These are phyloP conservation scores for Phlogophora meticulosa DNA, from an alignment of 2,888 invertebrate genomes.

Conservation along the genomic window DNA sequence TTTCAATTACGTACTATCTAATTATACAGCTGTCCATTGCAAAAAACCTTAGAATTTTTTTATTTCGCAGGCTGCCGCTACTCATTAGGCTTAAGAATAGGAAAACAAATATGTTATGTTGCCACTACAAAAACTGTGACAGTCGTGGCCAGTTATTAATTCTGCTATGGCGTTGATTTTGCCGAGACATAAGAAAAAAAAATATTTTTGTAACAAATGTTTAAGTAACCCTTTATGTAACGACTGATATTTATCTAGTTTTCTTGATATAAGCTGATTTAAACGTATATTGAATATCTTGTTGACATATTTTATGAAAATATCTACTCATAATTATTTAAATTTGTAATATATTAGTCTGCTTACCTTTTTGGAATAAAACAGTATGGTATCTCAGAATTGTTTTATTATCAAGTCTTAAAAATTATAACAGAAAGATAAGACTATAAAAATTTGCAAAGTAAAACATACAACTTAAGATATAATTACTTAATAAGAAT, in stretches of 20 bases:
- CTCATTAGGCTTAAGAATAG: too few species aligned
- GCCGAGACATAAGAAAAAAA: too few species aligned
- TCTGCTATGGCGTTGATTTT: too few species aligned
- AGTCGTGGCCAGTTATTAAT: not conserved
- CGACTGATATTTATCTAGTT: not conserved
- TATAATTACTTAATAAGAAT: not conserved
- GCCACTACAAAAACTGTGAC: too few species aligned
- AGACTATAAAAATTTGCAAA: not conserved
- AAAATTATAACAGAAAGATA: constrained; percentile 1
- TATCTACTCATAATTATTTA: too few species aligned
- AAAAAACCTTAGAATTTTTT: too few species aligned
- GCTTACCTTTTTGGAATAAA: constrained; percentile 15
- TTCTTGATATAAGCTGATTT: not conserved
- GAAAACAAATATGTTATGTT: too few species aligned
- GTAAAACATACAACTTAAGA: not conserved
- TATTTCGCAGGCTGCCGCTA: too few species aligned
- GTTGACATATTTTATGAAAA: constrained; percentile 8
- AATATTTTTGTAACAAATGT: not conserved
- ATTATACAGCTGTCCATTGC: too few species aligned
- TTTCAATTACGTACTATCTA: too few species aligned
- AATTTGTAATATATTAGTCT: too few species aligned
- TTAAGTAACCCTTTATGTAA: not conserved
- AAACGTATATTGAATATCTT: not conserved
- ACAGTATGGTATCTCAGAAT: not conserved
- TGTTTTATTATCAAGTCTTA: constrained; percentile 15